Evolutionary conservation across 1,140 invertebrate species (phyloP), one percentile per base, ranked within the genome.

Genomic region (Pseudomyrmex concolor): DNA sequence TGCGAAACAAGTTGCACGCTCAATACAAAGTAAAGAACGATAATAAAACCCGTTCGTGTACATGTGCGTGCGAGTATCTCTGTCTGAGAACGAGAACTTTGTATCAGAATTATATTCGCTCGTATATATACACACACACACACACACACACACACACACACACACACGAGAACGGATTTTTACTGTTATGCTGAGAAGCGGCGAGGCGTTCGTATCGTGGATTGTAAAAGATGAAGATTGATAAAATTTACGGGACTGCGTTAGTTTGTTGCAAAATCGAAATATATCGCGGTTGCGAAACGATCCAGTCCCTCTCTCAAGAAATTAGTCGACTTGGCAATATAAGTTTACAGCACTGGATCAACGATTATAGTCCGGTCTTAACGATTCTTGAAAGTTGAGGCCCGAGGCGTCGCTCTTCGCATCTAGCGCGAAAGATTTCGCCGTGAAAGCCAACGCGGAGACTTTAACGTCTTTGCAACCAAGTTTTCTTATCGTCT

Each of bases 311-410:
- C 55, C 59, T 78, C 50, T 67, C 60, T n/a, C 66, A 3, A 9
- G 55, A 68, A 60, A 87, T 34, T 34, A 34, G 78, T 84, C 84
- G 86, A 67, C 19, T 70, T 22, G 68, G 84, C 71, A 86, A 88
- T 91, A 91, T 86, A 89, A 91, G 86, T 90, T 90, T 89, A 88
- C 88, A 87, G 86, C 87, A 71, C 62, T 81, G 77, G 57, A 82
- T 88, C 86, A 83, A 72, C 80, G 89, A 89, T 91, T 91, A 91
- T 84, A 87, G 86, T 87, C 82, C 82, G 84, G 85, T 72, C 86
- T 90, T 89, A 89, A 89, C 82, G 90, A 91, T 89, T 86, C 83
- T 87, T 86, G 83, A 90, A 89, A 89, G 86, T 90, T 84, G 87
- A 64, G 43, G 34, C 76, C 51, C 43, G 17, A 51, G 72, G 67